Conservation (phyloP, 2,113 vertebrate genomes). For the Philantomba maxwellii region DNA sequence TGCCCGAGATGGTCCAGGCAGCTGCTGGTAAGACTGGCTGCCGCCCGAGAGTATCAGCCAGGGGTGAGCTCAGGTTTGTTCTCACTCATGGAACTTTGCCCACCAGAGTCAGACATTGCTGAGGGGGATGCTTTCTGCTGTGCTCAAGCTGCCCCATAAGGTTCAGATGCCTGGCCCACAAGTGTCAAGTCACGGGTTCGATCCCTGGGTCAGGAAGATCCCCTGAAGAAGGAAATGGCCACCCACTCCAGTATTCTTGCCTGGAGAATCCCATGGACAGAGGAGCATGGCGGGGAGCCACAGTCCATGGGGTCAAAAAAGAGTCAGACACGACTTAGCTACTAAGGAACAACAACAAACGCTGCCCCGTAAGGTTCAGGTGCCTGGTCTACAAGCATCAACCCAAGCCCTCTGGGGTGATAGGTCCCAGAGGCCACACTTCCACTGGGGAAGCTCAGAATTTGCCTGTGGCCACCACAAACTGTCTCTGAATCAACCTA, state of each 20-base stretch:
- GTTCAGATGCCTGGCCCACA: not conserved
- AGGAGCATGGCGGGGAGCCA: not conserved
- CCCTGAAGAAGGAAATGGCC: not conserved
- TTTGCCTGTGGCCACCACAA: not conserved
- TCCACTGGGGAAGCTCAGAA: not conserved
- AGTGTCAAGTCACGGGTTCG: not conserved
- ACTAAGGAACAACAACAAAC: not conserved
- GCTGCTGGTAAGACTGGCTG: rapidly evolving
- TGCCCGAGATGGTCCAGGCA: rapidly evolving
- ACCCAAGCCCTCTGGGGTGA: rapidly evolving
- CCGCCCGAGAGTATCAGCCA: rapidly evolving
- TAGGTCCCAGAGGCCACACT: not conserved
- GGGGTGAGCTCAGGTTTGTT: not conserved
- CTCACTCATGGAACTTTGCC: rapidly evolving
- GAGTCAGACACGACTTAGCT: not conserved
- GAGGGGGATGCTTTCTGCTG: no score
- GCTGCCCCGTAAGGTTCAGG: rapidly evolving
- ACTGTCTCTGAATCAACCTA: not conserved
- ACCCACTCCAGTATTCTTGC: not conserved
- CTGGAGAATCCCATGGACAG: not conserved
- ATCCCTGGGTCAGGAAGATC: not conserved
- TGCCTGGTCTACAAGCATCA: not conserved
- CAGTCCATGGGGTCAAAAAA: not conserved
- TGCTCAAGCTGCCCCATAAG: rapidly evolving
- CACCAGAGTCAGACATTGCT: not conserved